These are phyloP conservation scores for Euspilapteryx auroguttella DNA, from an alignment of 2,888 invertebrate genomes.

Conservation along the genomic window DNA sequence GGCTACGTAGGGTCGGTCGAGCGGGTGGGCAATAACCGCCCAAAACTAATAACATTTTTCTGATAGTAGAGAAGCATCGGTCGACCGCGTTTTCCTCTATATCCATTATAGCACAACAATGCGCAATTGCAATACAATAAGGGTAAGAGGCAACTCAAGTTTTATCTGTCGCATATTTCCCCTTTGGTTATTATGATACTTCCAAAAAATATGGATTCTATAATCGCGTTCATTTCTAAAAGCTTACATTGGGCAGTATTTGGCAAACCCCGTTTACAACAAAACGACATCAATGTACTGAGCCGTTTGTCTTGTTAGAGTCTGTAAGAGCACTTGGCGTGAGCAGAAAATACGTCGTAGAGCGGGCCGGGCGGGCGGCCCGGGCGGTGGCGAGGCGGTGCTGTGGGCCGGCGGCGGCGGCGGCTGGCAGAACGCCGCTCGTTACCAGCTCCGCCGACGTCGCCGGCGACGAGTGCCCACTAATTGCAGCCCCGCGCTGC, in stretches of 20 bases:
- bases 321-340: constrained; percentile 40
- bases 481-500: constrained; percentile 3
- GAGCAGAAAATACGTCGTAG: too few relatives aligned
- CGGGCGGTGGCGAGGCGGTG: constrained; percentile 7
- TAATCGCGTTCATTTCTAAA: not conserved
- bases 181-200: constrained; percentile 19
- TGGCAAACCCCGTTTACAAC: constrained; percentile 24
- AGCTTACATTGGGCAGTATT: too few relatives aligned
- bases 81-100: constrained; percentile 30
- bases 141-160: constrained; percentile 27
- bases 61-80: constrained; percentile 37
- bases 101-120: constrained; percentile 45
- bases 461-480: constrained; percentile 6
- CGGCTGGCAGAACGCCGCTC: constrained; percentile 31
- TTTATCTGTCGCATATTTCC: constrained; percentile 19
- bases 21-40: constrained; percentile 45
- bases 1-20: constrained; percentile 24
- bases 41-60: constrained; percentile 59
- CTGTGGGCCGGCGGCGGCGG: constrained; percentile 19
- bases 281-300: constrained; percentile 45
- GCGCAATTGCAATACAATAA: constrained; percentile 38
- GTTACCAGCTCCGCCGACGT: constrained; percentile 14
- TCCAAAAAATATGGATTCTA: constrained; percentile 1
- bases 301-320: constrained; percentile 39
- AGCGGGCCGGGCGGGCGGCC: constrained; percentile 9